These are phyloP conservation scores for Hylaea fasciaria DNA, from an alignment of 2,888 invertebrate genomes.

Conservation along the genomic window DNA sequence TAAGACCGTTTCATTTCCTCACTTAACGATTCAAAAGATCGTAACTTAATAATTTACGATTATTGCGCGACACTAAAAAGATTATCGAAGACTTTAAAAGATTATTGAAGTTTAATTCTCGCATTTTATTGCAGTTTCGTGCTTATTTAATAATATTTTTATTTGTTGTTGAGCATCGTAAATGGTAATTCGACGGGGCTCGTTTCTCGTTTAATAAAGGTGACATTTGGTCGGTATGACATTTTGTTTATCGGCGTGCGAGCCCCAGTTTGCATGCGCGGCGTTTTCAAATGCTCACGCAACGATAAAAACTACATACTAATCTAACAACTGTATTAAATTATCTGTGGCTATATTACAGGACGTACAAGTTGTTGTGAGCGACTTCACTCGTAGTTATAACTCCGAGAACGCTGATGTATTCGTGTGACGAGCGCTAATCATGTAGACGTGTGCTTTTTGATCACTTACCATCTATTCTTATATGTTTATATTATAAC, in stretches of 20 bases:
- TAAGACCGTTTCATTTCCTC: constrained; percentile 52
- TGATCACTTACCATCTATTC: too few relatives aligned
- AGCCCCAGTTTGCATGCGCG: constrained; percentile 12
- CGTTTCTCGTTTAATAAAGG: constrained; percentile 26
- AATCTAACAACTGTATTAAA: too few relatives aligned
- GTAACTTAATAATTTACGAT: constrained; percentile 72
- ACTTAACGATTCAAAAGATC: constrained; percentile 54
- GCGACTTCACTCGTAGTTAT: too few relatives aligned
- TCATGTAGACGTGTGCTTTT: too few relatives aligned
- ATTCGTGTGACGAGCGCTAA: too few relatives aligned
- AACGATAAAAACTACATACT: too few relatives aligned
- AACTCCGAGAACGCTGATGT: too few relatives aligned
- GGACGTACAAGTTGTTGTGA: too few relatives aligned
- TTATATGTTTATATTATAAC: too few relatives aligned
- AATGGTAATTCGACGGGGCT: constrained; percentile 54
- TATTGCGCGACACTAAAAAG: constrained; percentile 62
- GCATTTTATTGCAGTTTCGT: constrained; percentile 69
- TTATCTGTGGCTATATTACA: too few relatives aligned
- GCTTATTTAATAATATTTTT: constrained; percentile 62
- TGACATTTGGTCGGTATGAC: constrained; percentile 14
- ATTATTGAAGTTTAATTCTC: constrained; percentile 69
- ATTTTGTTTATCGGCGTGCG: constrained; percentile 11
- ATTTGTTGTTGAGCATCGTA: constrained; percentile 43
- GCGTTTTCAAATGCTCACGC: constrained; percentile 14
- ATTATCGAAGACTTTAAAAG: constrained; percentile 66